Evolutionary conservation across 2,797 vertebrate species (phyloP), one percentile per base, ranked within the genome.

Genomic region (Peromyscus attwateri): DNA sequence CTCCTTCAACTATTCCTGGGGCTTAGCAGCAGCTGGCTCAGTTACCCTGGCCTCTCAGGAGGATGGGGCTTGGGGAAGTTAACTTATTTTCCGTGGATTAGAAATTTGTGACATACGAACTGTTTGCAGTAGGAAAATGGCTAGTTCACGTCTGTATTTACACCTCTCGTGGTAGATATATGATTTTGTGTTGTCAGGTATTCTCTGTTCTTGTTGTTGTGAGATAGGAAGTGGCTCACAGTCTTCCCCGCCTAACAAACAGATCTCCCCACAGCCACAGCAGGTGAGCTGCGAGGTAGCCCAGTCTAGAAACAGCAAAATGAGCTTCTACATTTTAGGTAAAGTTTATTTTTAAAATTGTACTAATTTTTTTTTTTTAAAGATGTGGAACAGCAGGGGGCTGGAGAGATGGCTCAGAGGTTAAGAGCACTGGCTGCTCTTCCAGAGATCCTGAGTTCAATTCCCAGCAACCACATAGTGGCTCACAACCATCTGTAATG

Each of bases 1-100:
- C 40, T 97, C 84, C 21, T 92, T 95, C 34, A 62, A 60, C 34
- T 19, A 64, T 96, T 92, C 87, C 31, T 70, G 21, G 77, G 21
- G 10, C 0, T 96, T 88, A 92, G 46, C 90, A 43, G 55, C 16
- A 68, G 4, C 49, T 93, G 37, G 52, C 60, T 95, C 2, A 2
- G 37, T 40, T n/a, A 80, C 31, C 0, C 0, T 60, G 55, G 40
- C n/a, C 79, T 90, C 91, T 75, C 0, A 21, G 17, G 60, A 31
- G 49, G 8, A 29, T 10, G 66, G 23, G 49, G 14, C 43, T 57
- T 40, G 25, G 34, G 52, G n/a, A 57, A 29, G 94, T 31, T 60
- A 60, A 90, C 12, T 34, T 37, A 96, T 87, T 79, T 82, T 62
- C 94, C 1, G 1, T 96, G 60, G 90, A 83, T 27, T 55, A 97